A percentile compares a stretch with the other conserved stretches of the same genome.
These are phyloP conservation scores for Syrrhaptes paradoxus DNA, from an alignment of 2,113 vertebrate species.

Conservation along the genomic window DNA sequence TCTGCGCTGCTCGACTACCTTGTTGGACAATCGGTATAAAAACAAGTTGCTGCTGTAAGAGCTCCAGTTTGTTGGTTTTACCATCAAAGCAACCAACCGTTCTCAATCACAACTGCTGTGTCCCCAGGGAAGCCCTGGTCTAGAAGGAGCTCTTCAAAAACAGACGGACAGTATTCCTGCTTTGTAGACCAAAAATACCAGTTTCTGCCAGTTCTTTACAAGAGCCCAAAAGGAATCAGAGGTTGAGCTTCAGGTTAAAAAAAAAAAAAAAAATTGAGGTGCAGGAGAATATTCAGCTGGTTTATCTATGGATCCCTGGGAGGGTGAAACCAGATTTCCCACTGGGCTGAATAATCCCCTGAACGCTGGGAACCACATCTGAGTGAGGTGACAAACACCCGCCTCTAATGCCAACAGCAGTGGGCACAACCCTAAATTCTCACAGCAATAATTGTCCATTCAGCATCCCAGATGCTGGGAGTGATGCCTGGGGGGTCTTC, in stretches of 20 bases:
- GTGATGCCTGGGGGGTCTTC: fast-evolving
- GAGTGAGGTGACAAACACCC: background rate
- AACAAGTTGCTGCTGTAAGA: background rate
- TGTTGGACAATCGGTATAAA: fast-evolving
- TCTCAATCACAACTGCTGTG: background rate
- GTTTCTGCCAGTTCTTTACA: background rate
- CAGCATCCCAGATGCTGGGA: background rate
- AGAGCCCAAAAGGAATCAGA: background rate
- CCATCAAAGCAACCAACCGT: background rate
- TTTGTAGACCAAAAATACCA: background rate
- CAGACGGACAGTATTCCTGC: background rate
- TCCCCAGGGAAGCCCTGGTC: background rate
- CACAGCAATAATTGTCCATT: fast-evolving
- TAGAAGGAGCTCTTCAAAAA: background rate
- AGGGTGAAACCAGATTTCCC: background rate
- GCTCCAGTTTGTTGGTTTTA: background rate
- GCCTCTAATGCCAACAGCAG: fast-evolving
- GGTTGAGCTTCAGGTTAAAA: background rate
- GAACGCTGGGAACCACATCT: fast-evolving
- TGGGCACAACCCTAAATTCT: background rate
- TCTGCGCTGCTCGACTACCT: fast-evolving
- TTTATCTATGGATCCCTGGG: background rate
- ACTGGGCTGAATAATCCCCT: background rate
- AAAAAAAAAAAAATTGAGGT: background rate
- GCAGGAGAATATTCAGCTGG: background rate